phyloP scores from a whole-genome alignment of 2,888 invertebrate species.

The Cosmia trapezina region DNA sequence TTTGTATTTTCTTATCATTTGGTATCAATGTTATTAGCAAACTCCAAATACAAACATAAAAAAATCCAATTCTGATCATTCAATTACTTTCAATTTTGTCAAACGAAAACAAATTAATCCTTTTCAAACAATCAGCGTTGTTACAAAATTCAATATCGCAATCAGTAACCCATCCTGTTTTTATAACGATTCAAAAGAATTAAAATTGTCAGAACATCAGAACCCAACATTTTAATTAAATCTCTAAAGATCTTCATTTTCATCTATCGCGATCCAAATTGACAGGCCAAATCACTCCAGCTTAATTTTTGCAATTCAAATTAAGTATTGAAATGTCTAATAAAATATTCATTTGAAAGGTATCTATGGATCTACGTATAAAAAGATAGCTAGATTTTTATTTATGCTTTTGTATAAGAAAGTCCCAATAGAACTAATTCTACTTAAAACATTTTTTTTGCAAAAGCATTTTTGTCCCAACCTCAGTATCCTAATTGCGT shows the following conservation, averaged over 20 bases:
- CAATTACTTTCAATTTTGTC: slow-evolving; percentile 4
- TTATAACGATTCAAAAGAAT: slow-evolving; percentile 24
- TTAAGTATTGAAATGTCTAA: not conserved
- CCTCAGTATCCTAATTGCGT: too few relatives aligned
- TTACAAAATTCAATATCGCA: slow-evolving; percentile 29
- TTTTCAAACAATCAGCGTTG: slow-evolving; percentile 14
- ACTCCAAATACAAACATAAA: not conserved
- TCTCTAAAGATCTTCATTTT: slow-evolving; percentile 20
- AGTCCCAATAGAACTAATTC: not conserved
- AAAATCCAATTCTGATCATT: not conserved
- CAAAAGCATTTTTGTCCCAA: not conserved
- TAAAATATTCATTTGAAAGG: slow-evolving; percentile 34
- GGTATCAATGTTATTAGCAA: not conserved
- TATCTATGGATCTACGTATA: slow-evolving; percentile 16
- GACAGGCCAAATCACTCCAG: slow-evolving; percentile 44
- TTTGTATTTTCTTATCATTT: not conserved
- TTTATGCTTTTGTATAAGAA: not conserved
- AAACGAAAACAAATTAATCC: slow-evolving; percentile 11
- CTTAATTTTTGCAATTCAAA: slow-evolving; percentile 46
- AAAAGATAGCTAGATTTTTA: not conserved
- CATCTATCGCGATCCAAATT: slow-evolving; percentile 33
- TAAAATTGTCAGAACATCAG: not conserved
- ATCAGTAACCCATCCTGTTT: slow-evolving; percentile 15
- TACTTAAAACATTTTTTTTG: not conserved
- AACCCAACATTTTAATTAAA: slow-evolving; percentile 40